A percentile compares a stretch with the other conserved stretches of the same genome.
Evolutionary conservation across 2,113 vertebrate species (phyloP).

Genomic region (Phalacrocorax brasilianus): DNA sequence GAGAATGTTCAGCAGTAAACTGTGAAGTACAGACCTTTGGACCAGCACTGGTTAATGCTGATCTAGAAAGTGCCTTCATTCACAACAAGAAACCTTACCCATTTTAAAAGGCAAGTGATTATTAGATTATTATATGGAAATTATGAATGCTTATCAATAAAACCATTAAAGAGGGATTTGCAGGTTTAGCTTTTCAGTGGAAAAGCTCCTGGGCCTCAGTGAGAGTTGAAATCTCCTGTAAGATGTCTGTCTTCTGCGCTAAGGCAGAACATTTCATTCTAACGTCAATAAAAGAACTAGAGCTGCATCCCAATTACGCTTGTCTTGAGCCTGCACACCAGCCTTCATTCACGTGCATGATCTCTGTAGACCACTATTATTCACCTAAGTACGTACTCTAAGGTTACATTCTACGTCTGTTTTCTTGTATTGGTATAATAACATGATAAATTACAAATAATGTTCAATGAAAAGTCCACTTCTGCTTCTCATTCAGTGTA

Average conservation of each 20-base stretch:
- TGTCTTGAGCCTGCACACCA: background rate
- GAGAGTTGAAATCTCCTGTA: background rate
- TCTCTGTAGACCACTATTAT: background rate
- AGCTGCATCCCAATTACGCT: background rate
- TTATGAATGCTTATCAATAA: slow-evolving; percentile 39
- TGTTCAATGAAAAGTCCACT: slow-evolving; percentile 50
- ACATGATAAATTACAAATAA: slow-evolving; percentile 11
- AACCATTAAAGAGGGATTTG: slow-evolving; percentile 19
- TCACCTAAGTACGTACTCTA: background rate
- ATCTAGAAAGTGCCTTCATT: slow-evolving; percentile 39
- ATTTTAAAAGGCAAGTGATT: slow-evolving; percentile 25
- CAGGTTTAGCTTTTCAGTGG: background rate
- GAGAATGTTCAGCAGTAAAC: slow-evolving; percentile 3
- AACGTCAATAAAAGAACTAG: background rate
- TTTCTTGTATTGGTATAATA: background rate
- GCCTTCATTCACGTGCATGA: background rate
- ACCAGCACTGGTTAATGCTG: background rate
- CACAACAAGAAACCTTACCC: background rate
- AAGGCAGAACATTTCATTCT: slow-evolving; percentile 36
- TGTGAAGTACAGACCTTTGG: slow-evolving; percentile 16
- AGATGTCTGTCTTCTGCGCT: slow-evolving; percentile 9
- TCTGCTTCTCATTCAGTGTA: slow-evolving; percentile 44
- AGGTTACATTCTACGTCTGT: background rate
- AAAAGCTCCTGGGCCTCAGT: background rate
- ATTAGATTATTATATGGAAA: slow-evolving; percentile 23